A percentile compares a stretch with the other conserved stretches of the same genome.
These are phyloP conservation scores for Philereme vetulata DNA, from an alignment of 2,888 invertebrate species.

Conservation along the genomic window DNA sequence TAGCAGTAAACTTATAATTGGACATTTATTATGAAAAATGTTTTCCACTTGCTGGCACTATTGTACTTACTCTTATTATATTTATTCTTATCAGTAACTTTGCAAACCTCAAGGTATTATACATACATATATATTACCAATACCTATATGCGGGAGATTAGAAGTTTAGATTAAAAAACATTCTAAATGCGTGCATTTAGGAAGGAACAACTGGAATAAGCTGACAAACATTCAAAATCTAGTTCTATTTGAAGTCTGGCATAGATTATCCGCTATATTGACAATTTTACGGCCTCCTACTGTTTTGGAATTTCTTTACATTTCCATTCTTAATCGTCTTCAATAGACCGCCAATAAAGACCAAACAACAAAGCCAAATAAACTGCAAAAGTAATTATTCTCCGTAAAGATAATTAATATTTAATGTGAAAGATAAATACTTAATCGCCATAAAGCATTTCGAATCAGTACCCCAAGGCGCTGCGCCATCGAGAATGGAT, in stretches of 20 bases:
- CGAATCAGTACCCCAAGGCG: slow-evolving; percentile 49
- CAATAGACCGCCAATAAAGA: neutral
- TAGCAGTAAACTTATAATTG: slow-evolving; percentile 48
- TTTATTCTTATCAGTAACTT: too few relatives aligned
- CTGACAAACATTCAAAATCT: too few relatives aligned
- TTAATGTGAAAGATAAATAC: slow-evolving; percentile 18
- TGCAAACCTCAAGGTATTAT: too few relatives aligned
- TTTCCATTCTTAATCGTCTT: neutral
- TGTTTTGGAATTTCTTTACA: neutral
- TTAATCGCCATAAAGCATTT: slow-evolving; percentile 31
- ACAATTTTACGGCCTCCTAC: too few relatives aligned
- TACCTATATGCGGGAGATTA: too few relatives aligned
- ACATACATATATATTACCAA: too few relatives aligned
- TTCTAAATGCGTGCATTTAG: too few relatives aligned
- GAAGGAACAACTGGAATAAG: too few relatives aligned
- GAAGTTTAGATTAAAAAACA: too few relatives aligned
- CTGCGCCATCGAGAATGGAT: slow-evolving; percentile 48
- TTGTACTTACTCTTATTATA: too few relatives aligned
- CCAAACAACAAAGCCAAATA: neutral
- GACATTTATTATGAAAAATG: slow-evolving; percentile 21
- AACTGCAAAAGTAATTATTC: slow-evolving; percentile 1
- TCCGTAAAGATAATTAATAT: slow-evolving; percentile 4
- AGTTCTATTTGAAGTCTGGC: too few relatives aligned
- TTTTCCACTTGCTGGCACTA: neutral
- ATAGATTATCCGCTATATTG: too few relatives aligned